Base-by-base conservation (phyloP, 1,140 invertebrate species). In the Pygmarrhopalites habei region DNA sequence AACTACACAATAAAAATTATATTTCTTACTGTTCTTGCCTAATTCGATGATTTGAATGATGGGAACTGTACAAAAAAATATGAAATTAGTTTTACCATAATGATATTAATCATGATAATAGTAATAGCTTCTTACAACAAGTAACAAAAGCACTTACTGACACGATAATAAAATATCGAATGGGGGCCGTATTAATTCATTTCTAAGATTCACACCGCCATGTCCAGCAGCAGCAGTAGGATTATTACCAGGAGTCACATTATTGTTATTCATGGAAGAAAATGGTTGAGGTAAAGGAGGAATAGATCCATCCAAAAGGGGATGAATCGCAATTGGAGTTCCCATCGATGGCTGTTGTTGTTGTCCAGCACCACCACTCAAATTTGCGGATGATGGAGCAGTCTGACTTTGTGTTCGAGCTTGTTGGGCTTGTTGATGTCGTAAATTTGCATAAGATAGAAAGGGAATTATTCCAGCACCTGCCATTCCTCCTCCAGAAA, bases 81-180 rank as follows among this genome's bases (percentile, higher is more conserved):
- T n/a, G n/a, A n/a, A n/a, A n/a, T n/a, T n/a, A n/a, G n/a, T n/a
- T n/a, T n/a, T n/a, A n/a, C n/a, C n/a, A n/a, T n/a, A n/a, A n/a
- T n/a, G n/a, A n/a, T n/a, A n/a, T n/a, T n/a, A n/a, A n/a, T n/a
- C n/a, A n/a, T n/a, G n/a, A n/a, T n/a, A n/a, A n/a, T n/a, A n/a
- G n/a, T n/a, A n/a, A n/a, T n/a, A n/a, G n/a, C n/a, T n/a, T n/a
- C n/a, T n/a, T n/a, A n/a, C n/a, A n/a, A n/a, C n/a, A n/a, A n/a
- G n/a, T n/a, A n/a, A n/a, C n/a, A n/a, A n/a, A n/a, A n/a, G n/a
- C n/a, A n/a, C n/a, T n/a, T n/a, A n/a, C n/a, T 61, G 61, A 61
- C 66, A 67, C 30, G 35, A 46, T 28, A 57, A 52, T 21, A 65
- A 39, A 35, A 62, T 60, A 28, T 62, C 58, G 57, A 65, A 65